These are phyloP conservation scores for Tarsius wallacei DNA, from an alignment of 2,797 vertebrate species.

Conservation along the genomic window DNA sequence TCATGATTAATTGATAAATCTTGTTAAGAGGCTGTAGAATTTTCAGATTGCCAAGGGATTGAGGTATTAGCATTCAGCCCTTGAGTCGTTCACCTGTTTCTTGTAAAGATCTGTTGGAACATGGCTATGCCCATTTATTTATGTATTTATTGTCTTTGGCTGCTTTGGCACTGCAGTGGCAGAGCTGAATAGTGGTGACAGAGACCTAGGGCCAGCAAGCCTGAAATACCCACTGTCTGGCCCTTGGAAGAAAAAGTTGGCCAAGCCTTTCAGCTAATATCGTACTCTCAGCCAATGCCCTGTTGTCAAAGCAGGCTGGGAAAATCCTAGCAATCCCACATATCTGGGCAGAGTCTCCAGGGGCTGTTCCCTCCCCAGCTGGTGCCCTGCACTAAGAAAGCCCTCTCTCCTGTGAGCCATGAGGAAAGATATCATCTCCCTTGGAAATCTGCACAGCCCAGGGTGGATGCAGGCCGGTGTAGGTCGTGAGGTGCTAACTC, in stretches of 20 bases:
- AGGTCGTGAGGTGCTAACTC: background rate
- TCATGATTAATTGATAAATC: background rate
- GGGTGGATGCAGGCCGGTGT: background rate
- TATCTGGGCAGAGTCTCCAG: background rate
- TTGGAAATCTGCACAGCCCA: background rate
- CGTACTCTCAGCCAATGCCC: background rate
- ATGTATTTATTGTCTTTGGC: too few species aligned
- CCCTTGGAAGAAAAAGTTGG: background rate
- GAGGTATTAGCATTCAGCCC: background rate
- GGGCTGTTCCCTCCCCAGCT: background rate
- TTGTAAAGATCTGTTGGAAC: background rate
- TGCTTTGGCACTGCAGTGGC: background rate
- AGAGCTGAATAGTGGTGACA: background rate
- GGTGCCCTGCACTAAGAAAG: background rate
- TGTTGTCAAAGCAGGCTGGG: background rate
- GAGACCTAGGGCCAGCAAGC: background rate
- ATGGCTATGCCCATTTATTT: background rate
- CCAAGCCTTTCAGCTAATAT: background rate
- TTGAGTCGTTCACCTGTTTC: background rate
- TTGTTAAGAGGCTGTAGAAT: background rate
- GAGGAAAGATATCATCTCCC: background rate
- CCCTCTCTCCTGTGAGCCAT: rapidly evolving
- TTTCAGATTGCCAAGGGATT: background rate
- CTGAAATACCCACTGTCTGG: background rate
- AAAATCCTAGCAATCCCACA: background rate